Conservation (phyloP, 2,888 invertebrate species). For the Amphipyra tragopoginis region DNA sequence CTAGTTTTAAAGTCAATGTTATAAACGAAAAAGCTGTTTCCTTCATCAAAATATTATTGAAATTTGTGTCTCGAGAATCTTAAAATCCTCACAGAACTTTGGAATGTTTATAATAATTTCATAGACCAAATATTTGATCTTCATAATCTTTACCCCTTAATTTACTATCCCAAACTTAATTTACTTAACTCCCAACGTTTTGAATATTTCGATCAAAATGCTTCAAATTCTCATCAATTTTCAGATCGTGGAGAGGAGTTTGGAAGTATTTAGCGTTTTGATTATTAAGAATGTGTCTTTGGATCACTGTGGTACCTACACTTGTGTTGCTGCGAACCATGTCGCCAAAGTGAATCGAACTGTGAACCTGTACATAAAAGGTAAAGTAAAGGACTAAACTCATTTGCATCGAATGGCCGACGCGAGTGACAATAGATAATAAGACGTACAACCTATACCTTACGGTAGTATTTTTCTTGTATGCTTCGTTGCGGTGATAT, state of each 20-base stretch:
- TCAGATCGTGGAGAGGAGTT: constrained; percentile 91
- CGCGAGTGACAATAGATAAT: background rate
- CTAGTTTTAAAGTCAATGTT: too few species aligned
- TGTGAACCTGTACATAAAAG: constrained; percentile 93
- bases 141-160: constrained; percentile 2
- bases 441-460: background rate
- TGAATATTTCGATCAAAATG: constrained; percentile 2
- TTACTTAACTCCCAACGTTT: background rate
- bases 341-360: constrained; percentile 93
- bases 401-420: constrained; percentile 12
- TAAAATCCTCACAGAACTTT: background rate
- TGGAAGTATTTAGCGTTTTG: constrained; percentile 92
- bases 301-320: constrained; percentile 93
- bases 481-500: too few species aligned
- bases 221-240: constrained; percentile 45
- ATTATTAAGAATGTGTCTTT: constrained; percentile 93
- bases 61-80: too few species aligned
- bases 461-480: background rate
- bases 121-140: constrained; percentile 1
- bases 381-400: constrained; percentile 75
- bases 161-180: constrained; percentile 4
- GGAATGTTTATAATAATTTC: constrained; percentile 8
- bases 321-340: constrained; percentile 93
- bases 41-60: too few species aligned
- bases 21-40: too few species aligned